Evolutionary conservation across 2,113 vertebrate species (phyloP).

Genomic region (Forbesichthys agassizii): DNA sequence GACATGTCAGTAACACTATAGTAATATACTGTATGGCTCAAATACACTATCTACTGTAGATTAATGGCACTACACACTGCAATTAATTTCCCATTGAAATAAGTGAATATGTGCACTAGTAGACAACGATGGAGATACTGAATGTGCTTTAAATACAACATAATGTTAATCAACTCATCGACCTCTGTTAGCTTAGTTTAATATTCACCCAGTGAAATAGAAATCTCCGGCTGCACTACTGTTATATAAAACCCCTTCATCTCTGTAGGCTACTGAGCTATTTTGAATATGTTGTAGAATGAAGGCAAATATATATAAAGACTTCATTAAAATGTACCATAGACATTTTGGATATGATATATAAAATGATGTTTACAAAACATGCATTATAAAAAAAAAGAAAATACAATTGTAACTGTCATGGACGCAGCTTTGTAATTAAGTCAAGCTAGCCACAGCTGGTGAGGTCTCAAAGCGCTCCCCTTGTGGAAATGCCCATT

Average conservation of each 20-base stretch:
- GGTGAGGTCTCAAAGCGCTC: conserved; percentile 36
- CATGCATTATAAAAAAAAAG: conserved; percentile 4
- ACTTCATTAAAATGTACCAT: conserved; percentile 8
- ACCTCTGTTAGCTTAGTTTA: conserved; percentile 6
- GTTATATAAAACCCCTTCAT: conserved; percentile 39
- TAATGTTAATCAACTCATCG: neutral
- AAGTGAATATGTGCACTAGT: conserved; percentile 20
- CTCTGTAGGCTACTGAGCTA: conserved; percentile 15
- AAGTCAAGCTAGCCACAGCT: conserved; percentile 38
- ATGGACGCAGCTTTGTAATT: conserved; percentile 42
- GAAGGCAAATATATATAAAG: conserved; percentile 31
- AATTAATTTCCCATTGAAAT: conserved; percentile 50
- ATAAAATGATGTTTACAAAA: conserved; percentile 17
- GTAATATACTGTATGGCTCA: conserved; percentile 50
- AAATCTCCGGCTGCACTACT: conserved; percentile 38
- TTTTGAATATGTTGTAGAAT: conserved; percentile 40
- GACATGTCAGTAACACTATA: conserved; percentile 20
- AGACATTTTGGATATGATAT: neutral
- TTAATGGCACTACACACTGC: conserved; percentile 46
- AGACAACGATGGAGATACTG: conserved; percentile 38
- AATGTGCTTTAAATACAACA: conserved; percentile 45
- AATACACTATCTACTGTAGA: conserved; percentile 35
- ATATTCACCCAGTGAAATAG: no score
- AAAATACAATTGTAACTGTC: conserved; percentile 30
- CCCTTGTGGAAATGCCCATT: conserved; percentile 33